These are phyloP conservation scores for Montipora capricornis DNA, from an alignment of 64 coral and sea anemone species.

Conservation along the genomic window DNA sequence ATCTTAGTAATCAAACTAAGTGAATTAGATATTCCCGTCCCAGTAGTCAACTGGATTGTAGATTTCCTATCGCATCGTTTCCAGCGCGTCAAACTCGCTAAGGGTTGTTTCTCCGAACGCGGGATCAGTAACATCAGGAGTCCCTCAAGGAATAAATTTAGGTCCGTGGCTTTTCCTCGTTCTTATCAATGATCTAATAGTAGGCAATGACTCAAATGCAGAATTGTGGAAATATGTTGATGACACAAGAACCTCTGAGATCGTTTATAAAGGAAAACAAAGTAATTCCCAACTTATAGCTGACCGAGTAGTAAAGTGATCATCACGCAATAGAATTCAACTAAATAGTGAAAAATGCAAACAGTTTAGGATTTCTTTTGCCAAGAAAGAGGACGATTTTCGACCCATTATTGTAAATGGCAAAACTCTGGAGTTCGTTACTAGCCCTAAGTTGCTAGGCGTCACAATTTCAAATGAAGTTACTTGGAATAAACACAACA, in stretches of 20 bases:
- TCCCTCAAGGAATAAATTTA: no score
- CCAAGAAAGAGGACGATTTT: neutral
- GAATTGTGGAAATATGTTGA: neutral
- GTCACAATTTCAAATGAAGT: neutral
- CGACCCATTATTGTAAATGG: constrained; percentile 5
- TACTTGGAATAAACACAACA: no score
- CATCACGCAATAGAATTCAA: neutral
- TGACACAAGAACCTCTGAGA: constrained; percentile 23
- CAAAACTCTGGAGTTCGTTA: neutral
- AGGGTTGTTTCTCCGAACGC: no score
- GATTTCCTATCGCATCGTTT: no score
- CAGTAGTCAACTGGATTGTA: no score
- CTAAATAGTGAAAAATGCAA: constrained; percentile 20
- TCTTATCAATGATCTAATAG: no score
- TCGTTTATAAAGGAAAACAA: neutral
- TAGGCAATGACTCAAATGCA: no score
- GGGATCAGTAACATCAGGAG: no score
- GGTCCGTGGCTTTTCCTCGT: no score
- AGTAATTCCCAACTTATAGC: constrained; percentile 15
- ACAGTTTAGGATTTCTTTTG: neutral
- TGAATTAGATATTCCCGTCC: no score
- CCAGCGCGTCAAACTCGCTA: no score
- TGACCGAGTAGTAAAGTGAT: neutral
- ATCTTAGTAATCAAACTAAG: no score
- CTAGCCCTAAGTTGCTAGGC: neutral